Base-by-base conservation (phyloP, 2,113 vertebrate species). In the Rhodinocichla rosea region DNA sequence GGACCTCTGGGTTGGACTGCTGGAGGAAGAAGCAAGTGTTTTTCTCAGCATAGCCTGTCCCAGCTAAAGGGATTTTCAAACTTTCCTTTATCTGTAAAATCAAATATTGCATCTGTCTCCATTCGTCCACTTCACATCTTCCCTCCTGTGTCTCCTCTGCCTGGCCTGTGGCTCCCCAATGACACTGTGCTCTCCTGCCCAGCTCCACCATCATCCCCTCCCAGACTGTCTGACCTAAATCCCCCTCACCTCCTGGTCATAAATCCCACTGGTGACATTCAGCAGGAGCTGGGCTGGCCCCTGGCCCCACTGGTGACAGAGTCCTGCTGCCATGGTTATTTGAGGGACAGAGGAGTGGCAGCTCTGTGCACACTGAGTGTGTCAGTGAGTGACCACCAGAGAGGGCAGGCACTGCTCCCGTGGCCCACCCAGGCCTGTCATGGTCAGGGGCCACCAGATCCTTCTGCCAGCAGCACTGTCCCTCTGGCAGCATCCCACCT, bases 161-260 rank as follows among this genome's bases (percentile, higher is more conserved):
- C 71, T 42, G 18, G 15, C 40, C 1, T 0, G 5, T 32, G 52
- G 21, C 70, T 84, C 81, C 45, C 52, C 8, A 81, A 15, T 1
- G 2, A 14, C 14, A 19, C 37, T 5, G 18, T 3, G 1, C 18
- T 79, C 79, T 44, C 35, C 57, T 27, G 27, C 5, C 40, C 45
- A 15, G 56, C 62, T 67, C 56, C 50, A 1, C 5, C 53, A 69
- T 76, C 91, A 95, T 59, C 52, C 68, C 30, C 11, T 89, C 32
- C 56, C 87, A 76, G 82, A 87, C 82, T 52, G 78, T 70, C 90
- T 91, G 93, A 91, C 90, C 87, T 94, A 75, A 96, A 92, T 95
- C 92, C 62, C 49, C 59, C 60, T 84, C 65, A 32, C 60, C 78
- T 79, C 80, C 45, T 9, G 4, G 16, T 13, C 79, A 26, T 13